A percentile compares a stretch with the other conserved stretches of the same genome.
Conservation (phyloP, 2,113 vertebrate genomes). For the Aphelocoma coerulescens region DNA sequence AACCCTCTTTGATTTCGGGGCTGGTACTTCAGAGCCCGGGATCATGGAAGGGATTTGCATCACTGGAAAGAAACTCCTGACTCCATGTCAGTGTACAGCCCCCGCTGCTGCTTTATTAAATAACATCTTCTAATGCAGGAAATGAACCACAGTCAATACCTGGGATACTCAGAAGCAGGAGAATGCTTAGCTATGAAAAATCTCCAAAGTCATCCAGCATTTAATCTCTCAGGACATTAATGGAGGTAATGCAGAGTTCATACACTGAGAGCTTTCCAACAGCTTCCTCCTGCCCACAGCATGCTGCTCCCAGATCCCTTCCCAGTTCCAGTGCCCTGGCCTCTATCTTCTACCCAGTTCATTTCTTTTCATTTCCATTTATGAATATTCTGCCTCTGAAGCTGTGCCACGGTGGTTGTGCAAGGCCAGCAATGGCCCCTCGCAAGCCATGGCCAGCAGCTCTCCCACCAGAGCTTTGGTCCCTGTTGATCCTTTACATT, state of each 20-base stretch:
- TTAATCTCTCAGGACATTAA: neutral
- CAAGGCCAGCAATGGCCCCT: neutral
- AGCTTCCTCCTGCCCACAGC: neutral
- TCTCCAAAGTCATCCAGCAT: neutral
- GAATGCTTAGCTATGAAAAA: neutral
- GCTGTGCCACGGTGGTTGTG: rapidly evolving
- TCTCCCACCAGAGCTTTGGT: neutral
- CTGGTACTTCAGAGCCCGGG: neutral
- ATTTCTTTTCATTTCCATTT: rapidly evolving
- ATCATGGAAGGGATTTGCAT: neutral
- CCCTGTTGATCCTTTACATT: neutral
- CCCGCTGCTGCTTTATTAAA: neutral
- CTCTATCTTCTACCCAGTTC: neutral
- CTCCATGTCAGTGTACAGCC: neutral
- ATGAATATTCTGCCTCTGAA: neutral
- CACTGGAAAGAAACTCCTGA: neutral
- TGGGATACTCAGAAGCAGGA: neutral
- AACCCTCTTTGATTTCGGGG: neutral
- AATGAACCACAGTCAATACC: neutral
- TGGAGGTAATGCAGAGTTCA: neutral
- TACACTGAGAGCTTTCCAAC: neutral
- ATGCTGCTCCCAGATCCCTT: neutral
- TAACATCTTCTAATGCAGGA: neutral
- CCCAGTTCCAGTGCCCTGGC: neutral
- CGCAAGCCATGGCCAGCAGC: rapidly evolving